These are phyloP conservation scores for Chiridota heheva DNA, from an alignment of 35 echinoderm and acorn worm genomes.

Conservation along the genomic window DNA sequence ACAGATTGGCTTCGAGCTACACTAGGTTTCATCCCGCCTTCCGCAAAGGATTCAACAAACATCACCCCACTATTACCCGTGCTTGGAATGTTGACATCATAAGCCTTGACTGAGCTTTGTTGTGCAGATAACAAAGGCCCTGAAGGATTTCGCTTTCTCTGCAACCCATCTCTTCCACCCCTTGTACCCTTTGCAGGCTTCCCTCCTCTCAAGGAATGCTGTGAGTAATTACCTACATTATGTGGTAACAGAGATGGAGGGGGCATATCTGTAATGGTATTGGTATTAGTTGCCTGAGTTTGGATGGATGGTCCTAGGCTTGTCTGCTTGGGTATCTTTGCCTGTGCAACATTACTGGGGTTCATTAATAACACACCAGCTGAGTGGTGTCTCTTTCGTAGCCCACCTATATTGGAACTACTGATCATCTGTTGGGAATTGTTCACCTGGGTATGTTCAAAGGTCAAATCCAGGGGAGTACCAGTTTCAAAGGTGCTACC, in stretches of 20 bases:
- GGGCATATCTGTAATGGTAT: conserved; percentile 42
- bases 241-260: conserved; percentile 24
- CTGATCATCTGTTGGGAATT: background rate
- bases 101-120: background rate
- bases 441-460: too few relatives aligned
- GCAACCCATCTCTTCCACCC: background rate
- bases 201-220: conserved; percentile 8
- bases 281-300: background rate
- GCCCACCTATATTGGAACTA: background rate
- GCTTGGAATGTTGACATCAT: conserved; percentile 23
- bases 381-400: conserved; percentile 38
- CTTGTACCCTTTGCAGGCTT: conserved; percentile 4
- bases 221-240: background rate
- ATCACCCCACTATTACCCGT: background rate
- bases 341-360: background rate
- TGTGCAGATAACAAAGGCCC: conserved; percentile 23
- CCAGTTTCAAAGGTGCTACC: background rate
- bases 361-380: conserved; percentile 13
- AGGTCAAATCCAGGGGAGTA: background rate
- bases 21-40: conserved; percentile 21
- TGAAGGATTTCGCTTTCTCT: conserved; percentile 21
- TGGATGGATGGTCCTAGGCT: background rate
- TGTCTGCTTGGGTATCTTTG: background rate
- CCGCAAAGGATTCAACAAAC: background rate
- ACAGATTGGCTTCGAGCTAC: conserved; percentile 35